phyloP scores from a whole-genome alignment of 1,140 invertebrate genomes.

The Dreissena rostriformis region DNA sequence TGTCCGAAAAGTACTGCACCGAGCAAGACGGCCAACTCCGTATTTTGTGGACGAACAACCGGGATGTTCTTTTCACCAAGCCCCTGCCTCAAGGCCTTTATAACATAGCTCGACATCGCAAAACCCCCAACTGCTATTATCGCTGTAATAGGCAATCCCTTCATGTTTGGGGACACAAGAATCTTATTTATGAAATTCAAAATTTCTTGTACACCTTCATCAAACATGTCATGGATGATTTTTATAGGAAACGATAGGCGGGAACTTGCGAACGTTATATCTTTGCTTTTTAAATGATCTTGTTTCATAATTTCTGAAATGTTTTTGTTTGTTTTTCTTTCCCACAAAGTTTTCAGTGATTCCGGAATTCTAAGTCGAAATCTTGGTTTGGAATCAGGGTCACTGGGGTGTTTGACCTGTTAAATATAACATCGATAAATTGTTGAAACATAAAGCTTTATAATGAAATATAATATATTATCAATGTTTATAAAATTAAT shows the following conservation, averaged over 20 bases:
- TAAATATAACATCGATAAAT: not conserved
- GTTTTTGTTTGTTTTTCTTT: not conserved
- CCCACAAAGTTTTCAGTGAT: slow-evolving; percentile 23
- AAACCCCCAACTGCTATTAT: slow-evolving; percentile 38
- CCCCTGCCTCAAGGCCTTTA: not conserved
- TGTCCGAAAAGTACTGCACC: slow-evolving; percentile 41
- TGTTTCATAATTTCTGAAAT: slow-evolving; percentile 18
- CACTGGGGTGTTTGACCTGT: slow-evolving; percentile 14
- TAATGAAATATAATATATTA: too few species aligned
- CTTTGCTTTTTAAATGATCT: not conserved
- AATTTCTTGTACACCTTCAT: slow-evolving; percentile 6
- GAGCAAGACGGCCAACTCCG: slow-evolving; percentile 24
- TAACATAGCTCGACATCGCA: slow-evolving; percentile 21
- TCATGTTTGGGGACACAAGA: not conserved
- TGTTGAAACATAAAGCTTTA: too few species aligned
- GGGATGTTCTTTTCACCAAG: slow-evolving; percentile 9
- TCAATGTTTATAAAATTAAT: too few species aligned
- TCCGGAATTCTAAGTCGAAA: slow-evolving; percentile 18
- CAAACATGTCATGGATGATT: slow-evolving; percentile 14
- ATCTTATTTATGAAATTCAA: not conserved
- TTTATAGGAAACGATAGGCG: slow-evolving; percentile 7
- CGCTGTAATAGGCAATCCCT: slow-evolving; percentile 12
- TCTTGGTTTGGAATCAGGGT: not conserved
- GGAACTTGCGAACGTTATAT: not conserved
- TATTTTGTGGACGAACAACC: slow-evolving; percentile 18